Evolutionary conservation across 2,113 vertebrate genomes (phyloP), one percentile per base, ranked within the genome.

Genomic region (Labrus mixtus): DNA sequence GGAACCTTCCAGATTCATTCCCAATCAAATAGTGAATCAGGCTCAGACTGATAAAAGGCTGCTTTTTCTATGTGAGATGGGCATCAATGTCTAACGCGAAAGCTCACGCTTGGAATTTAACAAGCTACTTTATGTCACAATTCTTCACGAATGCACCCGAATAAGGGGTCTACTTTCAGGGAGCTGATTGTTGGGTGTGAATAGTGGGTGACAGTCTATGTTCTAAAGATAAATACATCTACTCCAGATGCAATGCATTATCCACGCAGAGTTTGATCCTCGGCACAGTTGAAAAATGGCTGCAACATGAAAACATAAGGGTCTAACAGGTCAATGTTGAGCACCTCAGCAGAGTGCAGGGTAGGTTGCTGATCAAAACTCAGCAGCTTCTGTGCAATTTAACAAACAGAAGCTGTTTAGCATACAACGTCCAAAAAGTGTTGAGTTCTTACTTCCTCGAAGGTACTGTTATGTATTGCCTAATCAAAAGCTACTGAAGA

Each of bases 21-120:
- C 74, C 90, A 92, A 90, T 92, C 89, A 92, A 90, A 90, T 59
- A 46, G 61, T 63, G 78, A 86, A 79, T 86, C 81, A 72, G 36
- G 19, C 55, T 83, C 72, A 65, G 78, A 83, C 73, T 79, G 86
- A 89, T 86, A 87, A 89, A 88, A 90, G 50, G 59, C 81, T 63
- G 45, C 50, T 78, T 73, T 68, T 33, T 33, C 69, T 80, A 61
- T 78, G 61, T 71, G 71, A 71, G 81, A 81, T 78, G 70, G 63
- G 70, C 81, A 73, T 83, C 81, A 80, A 3, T 76, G 80, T 76
- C 64, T 71, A 70, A 86, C 53, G 6, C 74, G 80, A 86, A 85
- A 69, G 66, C 76, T 54, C 13, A n/a, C 70, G 45, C 58, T 37
- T n/a, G 46, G 56, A 64, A 33, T 87, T 88, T 64, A 62, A 63